A percentile compares a stretch with the other conserved stretches of the same genome.
These are phyloP conservation scores for Alsophila aescularia DNA, from an alignment of 2,888 invertebrate species.

Conservation along the genomic window DNA sequence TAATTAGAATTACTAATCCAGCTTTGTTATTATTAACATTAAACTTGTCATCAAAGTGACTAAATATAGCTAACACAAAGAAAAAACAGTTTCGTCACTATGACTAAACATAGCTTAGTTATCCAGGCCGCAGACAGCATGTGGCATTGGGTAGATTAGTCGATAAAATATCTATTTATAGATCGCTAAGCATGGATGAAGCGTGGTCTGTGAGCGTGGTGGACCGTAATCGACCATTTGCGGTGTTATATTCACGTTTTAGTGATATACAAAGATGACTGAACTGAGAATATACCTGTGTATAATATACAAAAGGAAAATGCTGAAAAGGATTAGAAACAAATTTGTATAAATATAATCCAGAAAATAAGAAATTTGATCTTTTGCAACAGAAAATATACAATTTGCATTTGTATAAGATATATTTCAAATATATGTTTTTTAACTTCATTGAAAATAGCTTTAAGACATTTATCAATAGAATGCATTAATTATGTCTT, in stretches of 20 bases:
- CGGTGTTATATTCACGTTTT: not conserved
- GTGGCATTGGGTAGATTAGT: slow-evolving; percentile 4
- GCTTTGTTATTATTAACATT: too few relatives aligned
- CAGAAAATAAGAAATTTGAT: not conserved
- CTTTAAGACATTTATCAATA: slow-evolving; percentile 3
- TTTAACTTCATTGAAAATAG: slow-evolving; percentile 1
- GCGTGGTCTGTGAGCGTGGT: not conserved
- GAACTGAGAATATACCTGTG: not conserved
- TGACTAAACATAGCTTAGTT: slow-evolving; percentile 3
- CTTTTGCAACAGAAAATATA: not conserved
- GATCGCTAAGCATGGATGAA: not conserved
- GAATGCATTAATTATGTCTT: slow-evolving; percentile 21
- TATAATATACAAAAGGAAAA: too few relatives aligned
- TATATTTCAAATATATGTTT: not conserved
- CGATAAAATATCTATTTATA: slow-evolving; percentile 14
- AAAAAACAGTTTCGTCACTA: not conserved
- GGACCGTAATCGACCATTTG: not conserved
- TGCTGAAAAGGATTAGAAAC: too few relatives aligned
- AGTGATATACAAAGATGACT: not conserved
- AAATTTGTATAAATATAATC: not conserved
- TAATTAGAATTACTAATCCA: too few relatives aligned
- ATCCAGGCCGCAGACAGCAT: slow-evolving; percentile 10
- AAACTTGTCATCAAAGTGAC: too few relatives aligned
- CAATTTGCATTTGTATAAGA: not conserved
- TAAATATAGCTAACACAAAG: not conserved